A percentile compares a stretch with the other conserved stretches of the same genome.
These are phyloP conservation scores for Danio kyathit DNA, from an alignment of 2,797 vertebrate genomes.

Conservation along the genomic window DNA sequence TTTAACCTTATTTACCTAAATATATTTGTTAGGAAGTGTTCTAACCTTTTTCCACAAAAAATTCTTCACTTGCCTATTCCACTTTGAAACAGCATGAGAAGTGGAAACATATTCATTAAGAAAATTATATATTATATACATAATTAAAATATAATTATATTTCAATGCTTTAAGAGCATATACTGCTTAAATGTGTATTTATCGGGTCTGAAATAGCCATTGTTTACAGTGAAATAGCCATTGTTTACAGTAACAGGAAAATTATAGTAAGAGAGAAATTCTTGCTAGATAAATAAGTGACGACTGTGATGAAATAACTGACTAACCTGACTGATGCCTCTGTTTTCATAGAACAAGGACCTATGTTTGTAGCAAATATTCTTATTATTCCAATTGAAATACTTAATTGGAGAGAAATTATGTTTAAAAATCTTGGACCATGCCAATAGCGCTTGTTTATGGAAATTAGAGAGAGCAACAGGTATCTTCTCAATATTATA, in stretches of 20 bases:
- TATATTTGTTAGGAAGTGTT: background rate
- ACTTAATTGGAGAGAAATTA: background rate
- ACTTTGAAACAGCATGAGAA: background rate
- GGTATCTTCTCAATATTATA: too few species aligned
- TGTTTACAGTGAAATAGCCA: too few species aligned
- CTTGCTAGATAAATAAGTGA: background rate
- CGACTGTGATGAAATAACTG: background rate
- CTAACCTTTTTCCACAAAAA: background rate
- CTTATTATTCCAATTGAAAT: background rate
- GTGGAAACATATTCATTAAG: background rate
- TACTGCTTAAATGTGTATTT: too few species aligned
- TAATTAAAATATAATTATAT: too few species aligned
- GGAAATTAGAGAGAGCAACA: too few species aligned
- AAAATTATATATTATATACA: too few species aligned
- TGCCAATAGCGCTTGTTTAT: too few species aligned
- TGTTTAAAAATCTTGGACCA: too few species aligned
- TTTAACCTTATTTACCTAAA: background rate
- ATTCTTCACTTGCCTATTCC: background rate
- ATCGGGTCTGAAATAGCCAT: too few species aligned
- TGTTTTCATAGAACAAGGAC: background rate
- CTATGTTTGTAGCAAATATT: too few species aligned
- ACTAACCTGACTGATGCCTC: background rate
- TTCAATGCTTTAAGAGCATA: too few species aligned
- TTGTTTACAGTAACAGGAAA: too few species aligned
- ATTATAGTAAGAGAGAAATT: background rate